Base-by-base conservation (phyloP, 2,888 invertebrate genomes). In the Lagria hirta region DNA sequence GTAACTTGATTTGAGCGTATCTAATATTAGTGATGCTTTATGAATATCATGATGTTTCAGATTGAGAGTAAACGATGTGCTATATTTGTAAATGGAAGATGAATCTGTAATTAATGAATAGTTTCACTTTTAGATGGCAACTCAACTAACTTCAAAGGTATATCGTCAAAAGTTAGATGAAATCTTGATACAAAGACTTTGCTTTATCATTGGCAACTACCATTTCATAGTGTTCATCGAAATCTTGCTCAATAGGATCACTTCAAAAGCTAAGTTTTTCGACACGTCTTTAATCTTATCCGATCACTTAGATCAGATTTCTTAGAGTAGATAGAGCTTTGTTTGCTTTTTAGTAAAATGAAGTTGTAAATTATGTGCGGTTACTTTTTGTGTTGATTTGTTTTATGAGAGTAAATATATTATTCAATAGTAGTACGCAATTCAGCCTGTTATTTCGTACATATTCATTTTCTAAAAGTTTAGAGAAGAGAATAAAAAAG, bases 181-280 rank as follows among this genome's bases (percentile, higher is more conserved):
- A 53, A 57, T 55, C 49, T 55, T 51, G 48, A 34, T 33, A 52
- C 50, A 56, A 52, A 52, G 52, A 51, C 40, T 48, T 36, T 36
- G 51, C 47, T 55, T 56, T 56, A 58, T 59, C 55, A 52, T 55
- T 48, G 51, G 54, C 53, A 55, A 55, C 51, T 54, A 50, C 48
- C 51, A 57, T 56, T 55, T 55, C 52, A 55, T 53, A 54, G 50
- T 54, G 53, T 55, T 58, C 55, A 50, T 54, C 35, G 44, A 45
- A 40, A 48, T 51, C 55, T 26, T 44, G 48, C 37, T 55, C 54
- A 53, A 53, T 57, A 54, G 54, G 57, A 55, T 56, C 56, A 51
- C 54, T 55, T 56, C 57, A 57, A 53, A 57, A 55, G 54, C 53
- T n/a, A n/a, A n/a, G 53, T 55, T 55, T 60, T 60, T 53, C 54